Percentiles rank a stretch among this genome's conserved stretches.
Evolutionary conservation across 2,113 vertebrate species (phyloP).

Genomic region (Callipepla squamata): DNA sequence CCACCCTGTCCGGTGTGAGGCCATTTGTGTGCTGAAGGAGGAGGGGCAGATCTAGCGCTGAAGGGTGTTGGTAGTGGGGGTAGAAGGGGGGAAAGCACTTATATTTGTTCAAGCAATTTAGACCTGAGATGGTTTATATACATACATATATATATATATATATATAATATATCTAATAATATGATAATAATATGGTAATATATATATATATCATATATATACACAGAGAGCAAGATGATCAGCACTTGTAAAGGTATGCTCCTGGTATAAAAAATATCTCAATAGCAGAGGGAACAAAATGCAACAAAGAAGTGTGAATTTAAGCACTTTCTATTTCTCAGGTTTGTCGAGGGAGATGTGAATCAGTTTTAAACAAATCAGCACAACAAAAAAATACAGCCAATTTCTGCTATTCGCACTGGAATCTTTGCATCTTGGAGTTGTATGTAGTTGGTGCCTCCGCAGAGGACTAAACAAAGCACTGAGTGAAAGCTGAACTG

Average conservation of each 20-base stretch:
- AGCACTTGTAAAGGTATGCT: background rate
- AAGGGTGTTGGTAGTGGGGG: background rate
- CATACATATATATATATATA: background rate
- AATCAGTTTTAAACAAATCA: background rate
- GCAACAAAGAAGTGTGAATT: background rate
- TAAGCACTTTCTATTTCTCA: background rate
- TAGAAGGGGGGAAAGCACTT: background rate
- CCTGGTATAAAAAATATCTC: background rate
- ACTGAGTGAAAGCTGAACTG: accelerated
- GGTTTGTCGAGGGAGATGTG: background rate
- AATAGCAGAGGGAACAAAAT: background rate
- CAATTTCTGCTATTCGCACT: background rate
- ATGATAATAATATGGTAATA: too few relatives aligned
- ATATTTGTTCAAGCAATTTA: constrained; percentile 51
- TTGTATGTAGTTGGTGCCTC: background rate
- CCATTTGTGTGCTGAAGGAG: constrained; percentile 14
- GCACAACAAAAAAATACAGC: background rate
- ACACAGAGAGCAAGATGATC: background rate
- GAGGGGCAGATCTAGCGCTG: background rate
- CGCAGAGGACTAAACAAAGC: background rate
- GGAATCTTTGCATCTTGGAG: accelerated
- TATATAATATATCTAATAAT: too few relatives aligned
- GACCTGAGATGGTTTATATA: background rate
- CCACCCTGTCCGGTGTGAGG: background rate
- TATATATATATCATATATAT: too few relatives aligned